Evolutionary conservation across 2,888 invertebrate species (phyloP), one percentile per base, ranked within the genome.

Genomic region (Spodoptera picta): DNA sequence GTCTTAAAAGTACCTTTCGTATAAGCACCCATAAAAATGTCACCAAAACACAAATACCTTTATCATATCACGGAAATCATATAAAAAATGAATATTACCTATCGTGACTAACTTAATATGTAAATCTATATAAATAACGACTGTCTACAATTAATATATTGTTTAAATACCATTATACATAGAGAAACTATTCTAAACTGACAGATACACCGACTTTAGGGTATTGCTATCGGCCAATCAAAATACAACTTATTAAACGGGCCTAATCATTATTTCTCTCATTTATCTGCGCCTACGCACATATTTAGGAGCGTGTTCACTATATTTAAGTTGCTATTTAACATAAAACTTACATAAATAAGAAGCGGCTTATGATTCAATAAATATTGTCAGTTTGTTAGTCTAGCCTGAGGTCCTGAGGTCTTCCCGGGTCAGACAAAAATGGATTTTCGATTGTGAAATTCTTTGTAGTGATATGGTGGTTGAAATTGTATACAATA

Each of bases 291-390:
- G 14, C 72, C 74, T 61, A 73, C 73, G 59, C 48, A 27, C 24
- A 36, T 10, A 57, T 51, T 62, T 60, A 44, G 61, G 53, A 64
- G 51, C 67, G 45, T 56, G 55, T 45, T 55, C 42, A 23, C 3
- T 54, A 43, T 54, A 49, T 47, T 59, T 54, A 45, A 55, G 49
- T 42, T 14, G 27, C 46, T 60, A 66, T 44, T 77, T 75, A 65
- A 51, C 66, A 79, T 74, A 72, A 69, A 66, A 69, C 27, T 51
- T 46, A 68, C 60, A 76, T 74, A 69, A 70, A 76, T 71, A 73
- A 67, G 55, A 53, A 66, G 71, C 63, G 65, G 73, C 75, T 69
- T 75, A 70, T 66, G 65, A 63, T 60, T 77, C 65, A 63, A 36
- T 36, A 36, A 36, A 36, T 36, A 36, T 36, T 36, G 36, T 36